These are phyloP conservation scores for Psophia crepitans DNA, from an alignment of 2,113 vertebrate species.

Conservation along the genomic window DNA sequence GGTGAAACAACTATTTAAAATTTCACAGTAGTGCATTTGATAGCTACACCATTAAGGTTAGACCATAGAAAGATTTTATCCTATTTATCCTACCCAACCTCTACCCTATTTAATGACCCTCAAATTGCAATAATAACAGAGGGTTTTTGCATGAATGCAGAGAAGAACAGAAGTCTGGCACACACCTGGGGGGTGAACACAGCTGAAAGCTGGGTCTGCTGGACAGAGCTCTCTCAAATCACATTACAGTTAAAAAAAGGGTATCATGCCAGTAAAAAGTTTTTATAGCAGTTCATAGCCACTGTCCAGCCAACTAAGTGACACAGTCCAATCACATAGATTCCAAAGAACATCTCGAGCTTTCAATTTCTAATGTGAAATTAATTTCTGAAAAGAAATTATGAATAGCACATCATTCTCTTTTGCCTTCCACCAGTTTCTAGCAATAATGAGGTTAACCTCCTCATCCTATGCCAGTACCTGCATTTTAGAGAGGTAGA, in stretches of 20 bases:
- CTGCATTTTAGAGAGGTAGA: background rate
- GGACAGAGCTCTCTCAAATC: background rate
- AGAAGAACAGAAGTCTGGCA: background rate
- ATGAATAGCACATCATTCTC: background rate
- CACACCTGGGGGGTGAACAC: background rate
- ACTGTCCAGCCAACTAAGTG: background rate
- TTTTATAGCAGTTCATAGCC: background rate
- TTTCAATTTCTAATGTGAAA: background rate
- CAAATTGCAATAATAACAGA: background rate
- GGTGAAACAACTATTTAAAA: background rate
- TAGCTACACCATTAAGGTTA: background rate
- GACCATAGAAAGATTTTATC: background rate
- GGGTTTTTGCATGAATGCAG: background rate
- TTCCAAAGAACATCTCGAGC: background rate
- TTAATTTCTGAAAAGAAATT: background rate
- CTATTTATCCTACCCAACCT: background rate
- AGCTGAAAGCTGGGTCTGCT: background rate
- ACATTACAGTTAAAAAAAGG: background rate
- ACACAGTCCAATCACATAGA: background rate
- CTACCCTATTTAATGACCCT: background rate
- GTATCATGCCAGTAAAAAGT: background rate
- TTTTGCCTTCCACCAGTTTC: background rate
- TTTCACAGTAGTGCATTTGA: background rate
- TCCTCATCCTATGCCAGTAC: background rate
- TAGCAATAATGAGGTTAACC: background rate